A percentile compares a stretch with the other conserved stretches of the same genome.
phyloP scores from a whole-genome alignment of 2,113 vertebrate species.

The Nycticorax nycticorax region DNA sequence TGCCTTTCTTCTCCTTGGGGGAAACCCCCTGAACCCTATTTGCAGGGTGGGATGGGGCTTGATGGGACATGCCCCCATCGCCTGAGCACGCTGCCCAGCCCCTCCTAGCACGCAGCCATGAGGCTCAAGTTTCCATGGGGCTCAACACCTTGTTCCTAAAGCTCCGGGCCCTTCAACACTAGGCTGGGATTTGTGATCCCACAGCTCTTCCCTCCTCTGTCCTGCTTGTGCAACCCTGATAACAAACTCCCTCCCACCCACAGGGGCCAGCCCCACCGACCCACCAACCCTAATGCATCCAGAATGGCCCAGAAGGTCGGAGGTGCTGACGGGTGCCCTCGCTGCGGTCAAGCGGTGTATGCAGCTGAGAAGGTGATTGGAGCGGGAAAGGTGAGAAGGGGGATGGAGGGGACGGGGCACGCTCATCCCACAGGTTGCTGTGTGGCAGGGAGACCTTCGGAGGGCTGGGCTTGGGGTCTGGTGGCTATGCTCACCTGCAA shows the following conservation, averaged over 20 bases:
- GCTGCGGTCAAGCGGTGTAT: conserved; percentile 89
- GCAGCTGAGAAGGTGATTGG: conserved; percentile 94
- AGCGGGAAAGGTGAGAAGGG: conserved; percentile 85
- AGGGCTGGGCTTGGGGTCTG: neutral
- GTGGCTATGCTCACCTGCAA: neutral
- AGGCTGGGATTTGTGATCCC: neutral
- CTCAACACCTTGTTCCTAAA: neutral
- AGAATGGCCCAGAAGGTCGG: conserved; percentile 88
- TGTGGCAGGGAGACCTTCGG: too few species aligned
- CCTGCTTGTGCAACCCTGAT: neutral
- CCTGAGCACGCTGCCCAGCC: neutral
- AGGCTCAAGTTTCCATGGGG: neutral
- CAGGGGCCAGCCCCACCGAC: conserved; percentile 78
- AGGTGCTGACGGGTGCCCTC: conserved; percentile 85
- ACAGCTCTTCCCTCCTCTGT: neutral
- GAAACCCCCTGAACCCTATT: neutral
- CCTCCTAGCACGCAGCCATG: neutral
- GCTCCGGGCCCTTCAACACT: neutral
- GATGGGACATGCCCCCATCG: neutral
- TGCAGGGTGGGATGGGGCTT: neutral
- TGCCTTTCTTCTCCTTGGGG: neutral
- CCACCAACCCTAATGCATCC: conserved; percentile 83
- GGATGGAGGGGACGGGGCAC: neutral
- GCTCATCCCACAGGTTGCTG: neutral
- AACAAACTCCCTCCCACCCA: neutral